These are phyloP conservation scores for Oncorhynchus clarkii DNA, from an alignment of 2,113 vertebrate species.

Conservation along the genomic window DNA sequence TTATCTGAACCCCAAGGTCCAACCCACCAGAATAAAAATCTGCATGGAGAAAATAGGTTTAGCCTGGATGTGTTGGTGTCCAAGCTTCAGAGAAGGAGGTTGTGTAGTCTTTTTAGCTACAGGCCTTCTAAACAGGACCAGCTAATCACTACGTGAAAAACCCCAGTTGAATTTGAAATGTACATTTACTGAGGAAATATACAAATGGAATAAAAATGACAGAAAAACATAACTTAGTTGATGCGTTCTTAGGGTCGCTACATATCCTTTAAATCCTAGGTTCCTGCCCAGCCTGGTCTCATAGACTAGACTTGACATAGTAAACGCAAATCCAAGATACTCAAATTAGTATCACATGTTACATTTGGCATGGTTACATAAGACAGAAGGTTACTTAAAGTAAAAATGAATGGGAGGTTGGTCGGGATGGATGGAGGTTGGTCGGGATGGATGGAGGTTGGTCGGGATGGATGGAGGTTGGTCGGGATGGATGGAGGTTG, in stretches of 20 bases:
- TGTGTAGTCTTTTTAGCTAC: slow-evolving; percentile 44
- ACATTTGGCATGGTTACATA: too few species aligned
- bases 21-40: slow-evolving; percentile 64
- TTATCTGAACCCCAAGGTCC: slow-evolving; percentile 60
- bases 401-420: too few species aligned
- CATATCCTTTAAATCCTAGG: too few species aligned
- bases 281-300: too few species aligned
- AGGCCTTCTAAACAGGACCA: slow-evolving; percentile 37
- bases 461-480: too few species aligned
- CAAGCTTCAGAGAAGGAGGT: slow-evolving; percentile 25
- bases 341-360: too few species aligned
- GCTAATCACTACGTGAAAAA: slow-evolving; percentile 60
- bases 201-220: slow-evolving; percentile 51
- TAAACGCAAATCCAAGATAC: too few species aligned
- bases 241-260: slow-evolving; percentile 4
- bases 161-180: slow-evolving; percentile 52
- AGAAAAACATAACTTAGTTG: slow-evolving; percentile 29
- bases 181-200: slow-evolving; percentile 55
- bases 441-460: too few species aligned
- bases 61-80: slow-evolving; percentile 60
- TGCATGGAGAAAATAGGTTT: slow-evolving; percentile 43
- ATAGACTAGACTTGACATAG: too few species aligned
- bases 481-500: too few species aligned
- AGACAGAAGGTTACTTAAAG: too few species aligned
- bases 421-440: too few species aligned